These are phyloP conservation scores for western clawed frog (Xenopus tropicalis) DNA, from an alignment of 2,113 vertebrate genomes.

Conservation along the genomic window UCB_Xtro_10.0 CM004450.2:24243501-24244000, in stretches of 20 bases:
- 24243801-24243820: slow-evolving; percentile 32
- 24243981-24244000: no score
- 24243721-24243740: slow-evolving; percentile 15
- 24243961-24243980: no score
- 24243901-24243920: no score
- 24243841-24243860: slow-evolving; percentile 35
- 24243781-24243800: slow-evolving; percentile 25
- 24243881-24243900: not conserved
- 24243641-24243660: not conserved
- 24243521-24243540: no score
- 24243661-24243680: not conserved
- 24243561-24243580: no score
- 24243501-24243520: no score
- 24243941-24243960: no score
- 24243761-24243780: slow-evolving; percentile 34
- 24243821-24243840: slow-evolving; percentile 22
- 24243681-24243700: not conserved
- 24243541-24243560: no score
- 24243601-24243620: no score
- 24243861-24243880: not conserved
- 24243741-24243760: slow-evolving; percentile 37
- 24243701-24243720: not conserved
- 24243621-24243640: no score
- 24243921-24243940: no score
- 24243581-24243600: no score